Conservation (phyloP, 1,140 invertebrate genomes). For the Calephelis virginiensis region DNA sequence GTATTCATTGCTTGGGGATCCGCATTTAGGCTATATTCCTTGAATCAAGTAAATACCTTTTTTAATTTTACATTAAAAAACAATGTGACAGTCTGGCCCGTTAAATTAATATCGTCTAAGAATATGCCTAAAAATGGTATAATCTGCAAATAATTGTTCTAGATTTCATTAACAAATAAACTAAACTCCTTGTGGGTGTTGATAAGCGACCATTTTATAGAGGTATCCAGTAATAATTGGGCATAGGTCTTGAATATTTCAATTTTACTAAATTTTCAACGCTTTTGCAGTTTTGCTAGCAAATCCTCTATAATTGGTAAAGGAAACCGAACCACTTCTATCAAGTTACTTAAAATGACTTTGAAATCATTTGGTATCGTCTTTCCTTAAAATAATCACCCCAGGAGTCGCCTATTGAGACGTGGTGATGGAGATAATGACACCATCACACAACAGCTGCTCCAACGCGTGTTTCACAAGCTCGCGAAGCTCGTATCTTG, state of each 20-base stretch:
- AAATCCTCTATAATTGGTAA: constrained; percentile 54
- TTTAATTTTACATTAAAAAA: too few relatives aligned
- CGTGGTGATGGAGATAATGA: constrained; percentile 27
- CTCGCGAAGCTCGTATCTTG: constrained; percentile 39
- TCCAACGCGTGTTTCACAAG: constrained; percentile 37
- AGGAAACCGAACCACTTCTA: constrained; percentile 55
- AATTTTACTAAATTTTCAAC: constrained; percentile 47
- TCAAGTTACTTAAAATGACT: constrained; percentile 41
- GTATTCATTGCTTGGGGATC: too few relatives aligned
- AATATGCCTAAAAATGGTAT: constrained; percentile 37
- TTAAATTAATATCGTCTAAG: constrained; percentile 40
- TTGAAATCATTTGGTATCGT: constrained; percentile 41
- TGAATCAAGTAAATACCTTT: constrained; percentile 28
- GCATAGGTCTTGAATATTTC: constrained; percentile 62
- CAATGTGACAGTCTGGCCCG: constrained; percentile 15
- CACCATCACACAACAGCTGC: constrained; percentile 28
- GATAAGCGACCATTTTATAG: too few relatives aligned
- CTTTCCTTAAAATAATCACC: constrained; percentile 40
- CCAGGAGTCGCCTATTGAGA: constrained; percentile 40
- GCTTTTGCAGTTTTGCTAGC: constrained; percentile 41
- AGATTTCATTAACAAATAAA: constrained; percentile 39
- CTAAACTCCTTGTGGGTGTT: too few relatives aligned
- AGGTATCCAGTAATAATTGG: constrained; percentile 48
- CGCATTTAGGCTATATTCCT: constrained; percentile 26
- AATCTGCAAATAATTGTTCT: constrained; percentile 30